phyloP scores from a whole-genome alignment of 1,140 invertebrate genomes.

The Dryas iulia region DNA sequence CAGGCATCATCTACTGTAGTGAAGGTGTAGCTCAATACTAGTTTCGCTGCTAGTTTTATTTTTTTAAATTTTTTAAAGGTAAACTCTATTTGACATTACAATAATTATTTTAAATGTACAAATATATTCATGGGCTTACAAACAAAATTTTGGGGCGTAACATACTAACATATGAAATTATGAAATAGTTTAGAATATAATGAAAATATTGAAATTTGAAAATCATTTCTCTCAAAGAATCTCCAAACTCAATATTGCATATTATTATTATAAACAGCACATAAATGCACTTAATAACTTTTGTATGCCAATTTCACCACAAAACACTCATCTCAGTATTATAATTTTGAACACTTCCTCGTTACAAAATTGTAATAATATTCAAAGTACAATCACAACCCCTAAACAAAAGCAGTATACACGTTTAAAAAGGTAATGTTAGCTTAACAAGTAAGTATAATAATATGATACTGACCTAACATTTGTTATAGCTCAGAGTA shows the following conservation, averaged over 20 bases:
- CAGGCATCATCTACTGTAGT: not conserved
- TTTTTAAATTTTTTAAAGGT: not conserved
- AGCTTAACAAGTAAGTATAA: not conserved
- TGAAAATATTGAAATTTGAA: no score
- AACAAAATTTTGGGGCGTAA: not conserved
- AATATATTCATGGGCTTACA: not conserved
- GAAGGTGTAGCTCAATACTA: not conserved
- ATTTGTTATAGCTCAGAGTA: not conserved
- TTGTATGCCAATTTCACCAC: no score
- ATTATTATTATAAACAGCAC: no score
- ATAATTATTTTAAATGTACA: not conserved
- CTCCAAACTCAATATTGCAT: no score
- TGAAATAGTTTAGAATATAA: no score
- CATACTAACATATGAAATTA: not conserved
- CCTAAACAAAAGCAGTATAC: not conserved
- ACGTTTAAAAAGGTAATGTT: not conserved
- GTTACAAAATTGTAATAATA: not conserved
- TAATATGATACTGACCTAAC: slow-evolving; percentile 8
- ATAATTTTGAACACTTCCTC: not conserved
- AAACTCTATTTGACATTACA: not conserved
- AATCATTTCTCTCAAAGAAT: no score
- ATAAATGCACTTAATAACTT: no score
- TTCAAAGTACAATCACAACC: not conserved
- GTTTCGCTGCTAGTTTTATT: not conserved
- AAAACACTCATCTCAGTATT: not conserved